phyloP scores from a whole-genome alignment of 2,888 invertebrate genomes.

The Aspidiotus rigidus region DNA sequence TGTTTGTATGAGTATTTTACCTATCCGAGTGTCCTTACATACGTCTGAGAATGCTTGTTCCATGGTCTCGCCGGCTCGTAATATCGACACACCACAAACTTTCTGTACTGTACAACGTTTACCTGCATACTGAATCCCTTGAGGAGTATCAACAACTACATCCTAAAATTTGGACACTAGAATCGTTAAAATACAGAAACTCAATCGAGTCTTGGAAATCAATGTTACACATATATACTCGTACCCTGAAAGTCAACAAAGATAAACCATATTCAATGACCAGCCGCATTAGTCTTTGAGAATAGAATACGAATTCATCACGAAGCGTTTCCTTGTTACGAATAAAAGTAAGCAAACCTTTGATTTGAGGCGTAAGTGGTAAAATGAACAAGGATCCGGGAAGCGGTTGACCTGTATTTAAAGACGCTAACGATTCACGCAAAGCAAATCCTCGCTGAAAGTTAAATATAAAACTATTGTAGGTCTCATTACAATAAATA shows the following conservation, averaged over 20 bases:
- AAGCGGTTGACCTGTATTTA: slow-evolving; percentile 69
- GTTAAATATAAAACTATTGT: neutral
- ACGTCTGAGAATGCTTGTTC: slow-evolving; percentile 97
- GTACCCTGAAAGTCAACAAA: slow-evolving; percentile 71
- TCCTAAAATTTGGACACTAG: slow-evolving; percentile 44
- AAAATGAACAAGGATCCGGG: slow-evolving; percentile 78
- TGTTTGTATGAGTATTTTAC: slow-evolving; percentile 98
- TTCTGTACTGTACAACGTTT: slow-evolving; percentile 75
- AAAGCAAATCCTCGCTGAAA: slow-evolving; percentile 80
- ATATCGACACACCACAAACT: slow-evolving; percentile 94
- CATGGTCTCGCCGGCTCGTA: slow-evolving; percentile 98
- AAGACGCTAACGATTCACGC: slow-evolving; percentile 78
- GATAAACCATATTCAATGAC: slow-evolving; percentile 94
- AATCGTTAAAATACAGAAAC: neutral
- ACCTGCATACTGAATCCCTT: slow-evolving; percentile 73
- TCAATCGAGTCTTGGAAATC: neutral
- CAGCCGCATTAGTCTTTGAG: slow-evolving; percentile 88
- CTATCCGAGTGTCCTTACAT: slow-evolving; percentile 93
- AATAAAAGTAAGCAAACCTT: slow-evolving; percentile 92
- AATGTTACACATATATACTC: slow-evolving; percentile 6
- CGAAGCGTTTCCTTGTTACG: slow-evolving; percentile 86
- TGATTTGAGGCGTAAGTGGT: slow-evolving; percentile 77
- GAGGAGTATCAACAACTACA: slow-evolving; percentile 78
- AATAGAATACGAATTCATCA: slow-evolving; percentile 99
- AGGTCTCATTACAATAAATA: no score